Percentiles rank a stretch among this genome's conserved stretches.
Evolutionary conservation across 2,797 vertebrate genomes (phyloP).

Genomic region (Centroberyx gerrardi): DNA sequence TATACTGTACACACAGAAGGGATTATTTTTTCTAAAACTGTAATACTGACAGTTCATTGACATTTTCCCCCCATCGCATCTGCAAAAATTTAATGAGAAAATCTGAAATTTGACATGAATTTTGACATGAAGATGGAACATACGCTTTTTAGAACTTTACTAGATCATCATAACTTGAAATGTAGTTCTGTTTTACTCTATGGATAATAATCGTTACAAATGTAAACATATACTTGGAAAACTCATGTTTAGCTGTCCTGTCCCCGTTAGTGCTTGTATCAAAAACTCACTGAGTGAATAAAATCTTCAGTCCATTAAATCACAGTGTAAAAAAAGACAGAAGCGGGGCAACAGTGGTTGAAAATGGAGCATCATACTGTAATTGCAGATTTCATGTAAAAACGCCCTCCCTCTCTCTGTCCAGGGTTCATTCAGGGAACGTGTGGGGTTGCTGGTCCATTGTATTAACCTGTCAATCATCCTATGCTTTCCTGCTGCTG

Average conservation of each 20-base stretch:
- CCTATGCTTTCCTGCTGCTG: conserved; percentile 88
- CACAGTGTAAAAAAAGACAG: neutral
- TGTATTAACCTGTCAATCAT: conserved; percentile 83
- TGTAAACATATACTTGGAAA: conserved; percentile 18
- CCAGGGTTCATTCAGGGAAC: conserved; percentile 89
- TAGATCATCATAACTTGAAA: conserved; percentile 53
- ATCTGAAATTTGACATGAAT: conserved; percentile 54
- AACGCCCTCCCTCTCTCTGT: conserved; percentile 19
- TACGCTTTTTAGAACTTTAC: conserved; percentile 49
- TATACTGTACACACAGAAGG: conserved; percentile 18
- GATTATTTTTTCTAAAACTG: conserved; percentile 58
- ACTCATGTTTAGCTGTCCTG: conserved; percentile 1
- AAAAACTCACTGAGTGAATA: too few relatives aligned
- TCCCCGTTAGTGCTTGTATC: neutral
- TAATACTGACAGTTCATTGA: conserved; percentile 23
- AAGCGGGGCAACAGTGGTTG: neutral
- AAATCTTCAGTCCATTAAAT: too few relatives aligned
- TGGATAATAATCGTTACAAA: neutral
- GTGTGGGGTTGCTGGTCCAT: conserved; percentile 86
- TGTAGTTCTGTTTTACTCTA: conserved; percentile 13
- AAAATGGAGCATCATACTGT: conserved; percentile 5
- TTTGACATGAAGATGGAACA: conserved; percentile 51
- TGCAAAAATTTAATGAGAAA: conserved; percentile 55
- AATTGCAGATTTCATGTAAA: conserved; percentile 21
- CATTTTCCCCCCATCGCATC: conserved; percentile 32